Evolutionary conservation across 1,140 invertebrate species (phyloP), one percentile per base, ranked within the genome.

Genomic region (Microvelia longipes): DNA sequence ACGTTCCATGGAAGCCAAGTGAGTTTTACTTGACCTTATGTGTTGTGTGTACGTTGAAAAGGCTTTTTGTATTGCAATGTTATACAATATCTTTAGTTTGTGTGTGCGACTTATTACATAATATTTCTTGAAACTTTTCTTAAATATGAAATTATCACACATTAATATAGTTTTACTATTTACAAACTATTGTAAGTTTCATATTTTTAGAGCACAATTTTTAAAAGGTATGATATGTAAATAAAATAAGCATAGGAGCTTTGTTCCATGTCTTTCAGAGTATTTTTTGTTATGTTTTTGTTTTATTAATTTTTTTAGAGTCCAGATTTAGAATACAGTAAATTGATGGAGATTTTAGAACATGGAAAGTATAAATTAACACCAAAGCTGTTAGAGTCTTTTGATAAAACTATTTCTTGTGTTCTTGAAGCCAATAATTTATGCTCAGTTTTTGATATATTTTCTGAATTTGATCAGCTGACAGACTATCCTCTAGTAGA

Each of bases 251-350:
- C 19, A 50, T 50, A 11, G 5, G 19, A 11, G 35, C 35, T 11
- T 19, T 50, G 5, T 5, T 50, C 5, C 35, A 50, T 50, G 35
- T 50, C 5, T 11, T 5, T 50, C 5, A 50, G 5, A 11, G 35
- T 50, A 50, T 11, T 50, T 19, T 50, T 50, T 19, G 5, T 50
- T 50, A 63, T 29, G 15, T 1, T 64, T 19, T 66, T 27, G 24
- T 71, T 70, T 67, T 66, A 69, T 63, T 69, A 68, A n/a, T n/a
- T n/a, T 72, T 75, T 77, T 74, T 74, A 85, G 82, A 82, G 81
- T 68, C 84, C 87, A 60, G 88, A 91, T 78, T 81, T 90, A 78
- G 81, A 83, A 27, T 80, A 88, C 66, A 78, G 78, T 29, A 81
- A 85, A 29, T 75, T 89, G 1, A 77, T 83, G 68, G 77, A 79